Percentiles rank a stretch among this genome's conserved stretches.
Evolutionary conservation across 2,113 vertebrate genomes (phyloP).

Genomic region (Coryphaenoides rupestris): DNA sequence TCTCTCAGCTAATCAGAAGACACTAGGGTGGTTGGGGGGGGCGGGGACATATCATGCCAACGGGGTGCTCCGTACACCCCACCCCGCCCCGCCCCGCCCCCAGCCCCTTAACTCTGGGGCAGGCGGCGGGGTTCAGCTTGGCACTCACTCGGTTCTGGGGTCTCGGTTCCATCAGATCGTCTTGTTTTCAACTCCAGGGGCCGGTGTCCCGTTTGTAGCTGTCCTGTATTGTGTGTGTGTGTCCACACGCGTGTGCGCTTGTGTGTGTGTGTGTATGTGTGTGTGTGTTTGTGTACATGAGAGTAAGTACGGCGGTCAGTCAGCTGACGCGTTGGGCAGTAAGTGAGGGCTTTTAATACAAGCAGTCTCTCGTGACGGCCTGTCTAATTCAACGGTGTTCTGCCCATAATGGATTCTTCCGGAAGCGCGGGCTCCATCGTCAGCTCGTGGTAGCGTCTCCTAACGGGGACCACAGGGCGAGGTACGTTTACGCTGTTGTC

Average conservation of each 20-base stretch:
- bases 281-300: no score
- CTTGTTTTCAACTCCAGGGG: no score
- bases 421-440: not conserved
- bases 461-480: constrained; percentile 25
- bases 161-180: constrained; percentile 7
- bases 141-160: constrained; percentile 33
- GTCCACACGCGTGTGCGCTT: no score
- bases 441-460: constrained; percentile 17
- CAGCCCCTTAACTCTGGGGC: constrained; percentile 51
- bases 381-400: constrained; percentile 1
- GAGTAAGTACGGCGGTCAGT: no score
- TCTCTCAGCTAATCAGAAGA: constrained; percentile 55
- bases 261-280: no score
- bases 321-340: no score
- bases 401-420: constrained; percentile 31
- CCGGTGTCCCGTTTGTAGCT: no score
- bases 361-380: no score
- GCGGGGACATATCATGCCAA: constrained; percentile 59
- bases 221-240: constrained; percentile 12
- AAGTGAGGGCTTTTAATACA: no score
- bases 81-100: constrained; percentile 63
- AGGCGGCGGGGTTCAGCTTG: constrained; percentile 6
- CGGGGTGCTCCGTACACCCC: constrained; percentile 43
- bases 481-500: constrained; percentile 45
- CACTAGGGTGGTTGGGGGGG: constrained; percentile 25